Conservation (phyloP, 2,888 invertebrate species). For the Candidula unifasciata region DNA sequence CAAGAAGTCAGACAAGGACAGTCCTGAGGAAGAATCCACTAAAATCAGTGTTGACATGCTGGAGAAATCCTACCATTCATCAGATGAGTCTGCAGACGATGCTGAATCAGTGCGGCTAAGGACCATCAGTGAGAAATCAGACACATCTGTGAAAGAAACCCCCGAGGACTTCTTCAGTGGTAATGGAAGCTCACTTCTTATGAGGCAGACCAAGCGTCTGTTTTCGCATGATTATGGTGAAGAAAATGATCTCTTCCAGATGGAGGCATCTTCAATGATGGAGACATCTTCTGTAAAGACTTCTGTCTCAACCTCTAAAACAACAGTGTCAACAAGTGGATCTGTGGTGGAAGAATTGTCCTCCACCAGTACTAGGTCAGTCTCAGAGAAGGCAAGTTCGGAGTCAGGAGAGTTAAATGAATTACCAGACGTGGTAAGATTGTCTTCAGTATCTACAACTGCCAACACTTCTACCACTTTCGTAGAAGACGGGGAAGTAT, state of each 20-base stretch:
- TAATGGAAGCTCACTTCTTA: constrained; percentile 30
- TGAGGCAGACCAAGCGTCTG: constrained; percentile 45
- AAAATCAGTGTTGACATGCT: constrained; percentile 29
- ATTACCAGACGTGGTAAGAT: neutral
- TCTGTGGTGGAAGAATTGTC: neutral
- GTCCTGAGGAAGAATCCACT: constrained; percentile 36
- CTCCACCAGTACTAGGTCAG: neutral
- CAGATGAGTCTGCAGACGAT: constrained; percentile 44
- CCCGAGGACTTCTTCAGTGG: neutral
- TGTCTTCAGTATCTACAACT: neutral
- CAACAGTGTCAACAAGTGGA: neutral
- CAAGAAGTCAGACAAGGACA: neutral
- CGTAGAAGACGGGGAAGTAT: neutral
- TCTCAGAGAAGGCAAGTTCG: neutral
- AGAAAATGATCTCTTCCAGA: constrained; percentile 4
- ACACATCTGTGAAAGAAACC: constrained; percentile 27
- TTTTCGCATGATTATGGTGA: constrained; percentile 30
- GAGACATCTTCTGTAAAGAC: neutral
- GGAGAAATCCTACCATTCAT: constrained; percentile 33
- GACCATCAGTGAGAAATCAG: constrained; percentile 45
- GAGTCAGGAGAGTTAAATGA: neutral
- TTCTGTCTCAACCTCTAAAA: neutral
- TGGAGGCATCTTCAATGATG: neutral
- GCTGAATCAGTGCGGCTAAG: constrained; percentile 22
- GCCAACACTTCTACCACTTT: neutral